phyloP scores from a whole-genome alignment of 2,888 invertebrate species.

The Beris chalybata region DNA sequence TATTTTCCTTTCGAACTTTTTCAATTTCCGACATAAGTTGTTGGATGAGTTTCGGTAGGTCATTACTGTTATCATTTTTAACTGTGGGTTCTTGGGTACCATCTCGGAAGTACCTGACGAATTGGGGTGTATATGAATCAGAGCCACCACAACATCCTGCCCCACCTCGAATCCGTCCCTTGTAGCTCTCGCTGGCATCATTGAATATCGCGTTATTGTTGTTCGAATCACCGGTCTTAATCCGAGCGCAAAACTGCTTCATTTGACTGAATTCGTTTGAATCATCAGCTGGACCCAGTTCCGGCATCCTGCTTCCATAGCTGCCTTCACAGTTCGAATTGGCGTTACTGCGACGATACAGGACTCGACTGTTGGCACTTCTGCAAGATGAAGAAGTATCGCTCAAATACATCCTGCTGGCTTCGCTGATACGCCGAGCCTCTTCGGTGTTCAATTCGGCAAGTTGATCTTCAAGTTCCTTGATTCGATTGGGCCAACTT shows the following conservation, averaged over 20 bases:
- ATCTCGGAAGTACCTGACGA: neutral
- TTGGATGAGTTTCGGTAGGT: neutral
- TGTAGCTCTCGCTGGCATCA: neutral
- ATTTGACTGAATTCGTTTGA: neutral
- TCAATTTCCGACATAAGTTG: conserved; percentile 10
- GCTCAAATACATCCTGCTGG: neutral
- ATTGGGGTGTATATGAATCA: neutral
- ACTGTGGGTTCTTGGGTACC: too few relatives aligned
- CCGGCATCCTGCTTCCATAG: too few relatives aligned
- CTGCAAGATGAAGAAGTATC: neutral
- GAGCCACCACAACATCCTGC: neutral
- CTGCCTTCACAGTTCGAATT: too few relatives aligned
- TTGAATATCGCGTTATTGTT: neutral
- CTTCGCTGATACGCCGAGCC: neutral
- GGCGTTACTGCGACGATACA: too few relatives aligned
- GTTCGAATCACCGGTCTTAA: neutral
- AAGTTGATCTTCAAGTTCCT: conserved; percentile 2
- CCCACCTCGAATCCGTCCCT: neutral
- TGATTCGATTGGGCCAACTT: neutral
- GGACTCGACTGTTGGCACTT: too few relatives aligned
- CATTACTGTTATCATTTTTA: neutral
- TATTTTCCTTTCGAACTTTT: conserved; percentile 2
- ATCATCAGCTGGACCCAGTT: too few relatives aligned
- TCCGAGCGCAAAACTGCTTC: neutral
- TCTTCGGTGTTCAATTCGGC: conserved; percentile 4